These are phyloP conservation scores for rabbit (Oryctolagus cuniculus) DNA, from an alignment of 2,113 vertebrate species.

Conservation along the genomic window mOryCun1.1 NC_091445.1:94587001-94587500, in stretches of 20 bases:
- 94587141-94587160: not conserved
- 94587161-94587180: not conserved
- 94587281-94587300: not conserved
- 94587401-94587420: not conserved
- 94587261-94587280: too few relatives aligned
- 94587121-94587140: not conserved
- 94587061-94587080: not conserved
- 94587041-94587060: fast-evolving
- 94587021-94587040: not conserved
- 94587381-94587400: not conserved
- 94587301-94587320: not conserved
- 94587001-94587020: constrained; percentile 89
- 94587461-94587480: not conserved
- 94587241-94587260: not conserved
- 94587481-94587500: fast-evolving
- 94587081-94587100: not conserved
- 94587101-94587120: fast-evolving
- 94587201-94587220: not conserved
- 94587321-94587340: not conserved
- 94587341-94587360: not conserved
- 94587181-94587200: not conserved
- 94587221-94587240: too few relatives aligned
- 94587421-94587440: not conserved
- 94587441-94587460: not conserved
- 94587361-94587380: not conserved